Percentiles rank a stretch among this genome's conserved stretches.
Conservation (phyloP, 2,888 invertebrate genomes). For the Acleris laterana region DNA sequence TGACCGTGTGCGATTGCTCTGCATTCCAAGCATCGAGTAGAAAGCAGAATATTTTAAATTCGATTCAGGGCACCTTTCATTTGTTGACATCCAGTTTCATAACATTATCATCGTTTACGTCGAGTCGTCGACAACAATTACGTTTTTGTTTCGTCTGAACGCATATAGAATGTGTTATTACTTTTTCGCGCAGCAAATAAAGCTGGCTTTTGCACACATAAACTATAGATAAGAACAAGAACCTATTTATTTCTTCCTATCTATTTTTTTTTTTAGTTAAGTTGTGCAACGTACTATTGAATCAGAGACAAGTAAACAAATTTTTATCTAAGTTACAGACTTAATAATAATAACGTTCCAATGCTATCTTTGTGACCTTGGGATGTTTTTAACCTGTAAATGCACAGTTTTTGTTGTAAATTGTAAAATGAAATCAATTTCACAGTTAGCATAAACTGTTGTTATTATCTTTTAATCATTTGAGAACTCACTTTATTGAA, state of each 20-base stretch:
- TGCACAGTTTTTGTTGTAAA: too few relatives aligned
- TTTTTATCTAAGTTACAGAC: background rate
- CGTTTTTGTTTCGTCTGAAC: slow-evolving; percentile 28
- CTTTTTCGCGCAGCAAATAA: slow-evolving; percentile 15
- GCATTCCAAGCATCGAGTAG: slow-evolving; percentile 38
- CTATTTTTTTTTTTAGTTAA: too few relatives aligned
- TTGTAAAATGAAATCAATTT: too few relatives aligned
- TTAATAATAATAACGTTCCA: too few relatives aligned
- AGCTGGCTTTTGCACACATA: background rate
- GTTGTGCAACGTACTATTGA: background rate
- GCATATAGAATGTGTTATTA: slow-evolving; percentile 29
- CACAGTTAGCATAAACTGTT: too few relatives aligned
- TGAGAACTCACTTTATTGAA: too few relatives aligned
- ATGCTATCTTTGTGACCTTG: too few relatives aligned
- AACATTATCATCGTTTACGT: slow-evolving; percentile 51
- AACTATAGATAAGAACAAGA: too few relatives aligned
- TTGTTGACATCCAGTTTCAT: slow-evolving; percentile 66
- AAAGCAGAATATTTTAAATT: slow-evolving; percentile 53
- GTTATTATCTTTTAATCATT: too few relatives aligned
- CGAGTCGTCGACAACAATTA: slow-evolving; percentile 42
- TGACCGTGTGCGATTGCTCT: background rate
- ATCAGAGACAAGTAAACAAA: background rate
- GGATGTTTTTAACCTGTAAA: too few relatives aligned
- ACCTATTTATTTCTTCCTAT: too few relatives aligned
- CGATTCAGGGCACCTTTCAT: slow-evolving; percentile 53